A percentile compares a stretch with the other conserved stretches of the same genome.
Conservation (phyloP, 2,113 vertebrate species). For the Enhydra lutris region DNA sequence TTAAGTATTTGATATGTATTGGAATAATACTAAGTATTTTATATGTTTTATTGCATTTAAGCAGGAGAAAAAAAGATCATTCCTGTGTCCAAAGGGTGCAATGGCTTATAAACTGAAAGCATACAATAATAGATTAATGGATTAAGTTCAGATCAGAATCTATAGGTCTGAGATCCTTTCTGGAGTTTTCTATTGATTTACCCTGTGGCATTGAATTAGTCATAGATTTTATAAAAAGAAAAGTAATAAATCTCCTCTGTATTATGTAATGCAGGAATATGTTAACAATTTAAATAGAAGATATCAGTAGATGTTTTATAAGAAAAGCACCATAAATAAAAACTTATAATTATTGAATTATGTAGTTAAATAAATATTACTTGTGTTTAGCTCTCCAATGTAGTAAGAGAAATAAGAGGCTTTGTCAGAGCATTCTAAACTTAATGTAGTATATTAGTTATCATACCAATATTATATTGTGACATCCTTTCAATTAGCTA, state of each 20-base stretch:
- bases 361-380: background rate
- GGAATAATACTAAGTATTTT: background rate
- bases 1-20: background rate
- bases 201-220: background rate
- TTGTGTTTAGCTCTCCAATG: background rate
- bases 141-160: background rate
- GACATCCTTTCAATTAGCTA: background rate
- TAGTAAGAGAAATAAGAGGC: background rate
- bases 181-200: slow-evolving; percentile 8
- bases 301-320: background rate
- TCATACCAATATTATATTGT: background rate
- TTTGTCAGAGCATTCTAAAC: background rate
- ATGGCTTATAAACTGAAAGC: background rate
- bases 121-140: slow-evolving; percentile 6
- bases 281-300: slow-evolving; percentile 17
- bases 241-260: slow-evolving; percentile 12
- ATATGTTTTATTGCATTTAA: background rate
- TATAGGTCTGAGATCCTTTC: background rate
- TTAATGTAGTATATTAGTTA: background rate
- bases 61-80: background rate
- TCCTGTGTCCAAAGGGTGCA: background rate
- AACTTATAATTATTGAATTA: slow-evolving; percentile 1
- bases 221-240: background rate
- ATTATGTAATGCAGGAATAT: background rate
- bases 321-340: slow-evolving; percentile 4